Base-by-base conservation (phyloP, 2,113 vertebrate genomes). In the Eira barbara region DNA sequence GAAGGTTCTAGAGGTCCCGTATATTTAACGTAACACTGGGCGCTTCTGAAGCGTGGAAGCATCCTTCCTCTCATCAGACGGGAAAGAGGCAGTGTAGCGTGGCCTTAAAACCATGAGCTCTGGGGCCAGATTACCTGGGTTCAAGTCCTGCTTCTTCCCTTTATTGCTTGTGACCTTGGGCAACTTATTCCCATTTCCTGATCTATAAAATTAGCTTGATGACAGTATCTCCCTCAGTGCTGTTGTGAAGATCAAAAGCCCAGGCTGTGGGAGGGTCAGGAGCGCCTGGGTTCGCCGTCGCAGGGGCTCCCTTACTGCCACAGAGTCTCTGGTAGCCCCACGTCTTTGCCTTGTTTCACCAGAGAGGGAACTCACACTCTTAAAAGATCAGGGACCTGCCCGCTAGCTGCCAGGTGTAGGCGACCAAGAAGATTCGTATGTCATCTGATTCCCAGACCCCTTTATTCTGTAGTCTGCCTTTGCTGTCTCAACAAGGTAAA, bases 31-130 rank as follows among this genome's bases (percentile, higher is more conserved):
- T 15, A 69, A 65, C 45, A 3, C 34, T 12, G 5, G 2, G 13
- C 4, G 42, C 21, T 45, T 67, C 55, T 21, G 0, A 39, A 42
- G 36, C 1, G 0, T 27, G 17, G n/a, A 14, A 12, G 0, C 0
- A 4, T 2, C 74, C 1, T 3, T 45, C 14, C 2, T 49, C 14
- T 42, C 80, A 29, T 61, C 47, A 39, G 17, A 4, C 18, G 14
- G 0, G 3, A 14, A 14, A 13, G 27, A 5, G 14, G 21, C 27
- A 1, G 15, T 0, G 18, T 15, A 7, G 57, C 0, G 2, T 29
- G 83, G 21, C 10, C 18, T 15, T n/a, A 45, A 45, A 31, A 20
- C 59, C 31, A 10, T 20, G 52, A 9, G 15, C 88, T 42, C 29
- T 9, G 36, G 59, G 55, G 36, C 61, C 57, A 21, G 13, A 3